phyloP scores from a whole-genome alignment of 2,797 vertebrate species.

The Myripristis murdjan region DNA sequence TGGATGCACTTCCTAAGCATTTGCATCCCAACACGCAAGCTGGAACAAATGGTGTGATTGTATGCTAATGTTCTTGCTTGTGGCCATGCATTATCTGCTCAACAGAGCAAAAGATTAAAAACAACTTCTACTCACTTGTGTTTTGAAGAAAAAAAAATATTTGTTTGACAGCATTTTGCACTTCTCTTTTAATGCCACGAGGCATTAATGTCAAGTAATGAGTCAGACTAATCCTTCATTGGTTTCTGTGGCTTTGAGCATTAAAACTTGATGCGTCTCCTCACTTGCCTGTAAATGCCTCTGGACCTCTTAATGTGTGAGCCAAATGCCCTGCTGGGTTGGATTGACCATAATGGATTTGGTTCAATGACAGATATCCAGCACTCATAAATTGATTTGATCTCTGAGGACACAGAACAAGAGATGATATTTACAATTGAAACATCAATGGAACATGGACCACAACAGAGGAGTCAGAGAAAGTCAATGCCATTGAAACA shows the following conservation, averaged over 20 bases:
- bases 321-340: constrained; percentile 82
- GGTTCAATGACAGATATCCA: constrained; percentile 83
- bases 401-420: constrained; percentile 81
- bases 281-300: constrained; percentile 84
- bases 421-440: constrained; percentile 87
- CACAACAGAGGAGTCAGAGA: constrained; percentile 76
- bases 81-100: constrained; percentile 79
- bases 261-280: constrained; percentile 86
- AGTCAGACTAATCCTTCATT: constrained; percentile 82
- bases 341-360: constrained; percentile 86
- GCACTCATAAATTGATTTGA: constrained; percentile 86
- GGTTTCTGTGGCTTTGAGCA: constrained; percentile 88
- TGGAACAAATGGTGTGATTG: constrained; percentile 70
- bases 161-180: constrained; percentile 80
- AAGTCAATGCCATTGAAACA: constrained; percentile 72
- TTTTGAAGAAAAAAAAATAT: constrained; percentile 68
- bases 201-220: constrained; percentile 81
- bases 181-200: constrained; percentile 74
- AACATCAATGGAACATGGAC: constrained; percentile 83
- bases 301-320: constrained; percentile 85
- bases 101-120: constrained; percentile 80
- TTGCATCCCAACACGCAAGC: constrained; percentile 53
- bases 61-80: constrained; percentile 77
- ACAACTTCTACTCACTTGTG: constrained; percentile 71
- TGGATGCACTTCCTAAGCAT: constrained; percentile 77